Conservation (phyloP, 2,113 vertebrate genomes). For the Dipodomys stephensi region DNA sequence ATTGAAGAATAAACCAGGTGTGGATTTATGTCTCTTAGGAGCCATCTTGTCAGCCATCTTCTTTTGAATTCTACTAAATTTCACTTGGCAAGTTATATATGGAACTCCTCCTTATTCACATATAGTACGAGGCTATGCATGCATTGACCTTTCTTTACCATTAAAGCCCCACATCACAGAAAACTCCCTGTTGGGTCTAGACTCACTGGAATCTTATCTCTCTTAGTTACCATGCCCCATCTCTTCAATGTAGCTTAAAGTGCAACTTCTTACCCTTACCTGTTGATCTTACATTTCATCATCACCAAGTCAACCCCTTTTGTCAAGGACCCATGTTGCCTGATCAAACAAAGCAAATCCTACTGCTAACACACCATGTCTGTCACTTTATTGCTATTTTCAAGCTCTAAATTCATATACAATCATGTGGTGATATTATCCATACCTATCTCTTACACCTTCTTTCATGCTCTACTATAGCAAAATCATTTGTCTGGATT, state of each 20-base stretch:
- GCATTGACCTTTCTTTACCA: background rate
- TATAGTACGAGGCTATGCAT: background rate
- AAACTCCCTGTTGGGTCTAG: background rate
- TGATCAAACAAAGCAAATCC: background rate
- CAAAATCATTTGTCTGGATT: constrained; percentile 2
- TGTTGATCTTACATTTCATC: background rate
- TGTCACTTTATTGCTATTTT: constrained; percentile 21
- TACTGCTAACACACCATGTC: background rate
- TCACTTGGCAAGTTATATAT: background rate
- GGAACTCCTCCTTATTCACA: background rate
- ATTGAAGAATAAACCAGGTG: background rate
- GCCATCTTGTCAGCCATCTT: background rate
- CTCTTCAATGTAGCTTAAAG: background rate
- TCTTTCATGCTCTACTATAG: background rate
- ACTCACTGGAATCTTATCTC: background rate
- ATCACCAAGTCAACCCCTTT: constrained; percentile 2
- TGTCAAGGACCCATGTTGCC: background rate
- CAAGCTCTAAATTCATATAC: background rate
- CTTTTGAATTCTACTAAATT: constrained; percentile 8
- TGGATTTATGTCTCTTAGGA: background rate
- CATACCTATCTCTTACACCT: constrained; percentile 5
- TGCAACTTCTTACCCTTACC: background rate
- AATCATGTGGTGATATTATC: constrained; percentile 1
- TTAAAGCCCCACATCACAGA: background rate
- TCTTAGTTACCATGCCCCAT: background rate